Conservation (phyloP, 2,113 vertebrate species). For the Myxocyprinus asiaticus region DNA sequence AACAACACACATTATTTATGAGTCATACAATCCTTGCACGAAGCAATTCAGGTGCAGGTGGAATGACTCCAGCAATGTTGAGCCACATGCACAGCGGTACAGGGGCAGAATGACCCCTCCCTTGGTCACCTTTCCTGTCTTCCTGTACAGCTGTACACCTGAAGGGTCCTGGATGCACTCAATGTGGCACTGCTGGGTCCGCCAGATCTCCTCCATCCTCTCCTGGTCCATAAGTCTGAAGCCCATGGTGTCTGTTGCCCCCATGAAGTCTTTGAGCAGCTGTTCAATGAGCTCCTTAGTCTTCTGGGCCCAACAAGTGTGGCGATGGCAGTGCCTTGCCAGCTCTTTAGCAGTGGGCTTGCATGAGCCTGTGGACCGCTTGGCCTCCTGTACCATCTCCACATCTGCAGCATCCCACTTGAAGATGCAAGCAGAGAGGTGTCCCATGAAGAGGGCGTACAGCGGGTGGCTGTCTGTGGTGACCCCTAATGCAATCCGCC, state of each 20-base stretch:
- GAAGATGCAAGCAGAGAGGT: no score
- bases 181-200: neutral
- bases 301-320: no score
- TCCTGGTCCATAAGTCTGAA: constrained; percentile 9
- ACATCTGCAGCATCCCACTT: no score
- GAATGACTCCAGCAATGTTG: constrained; percentile 5
- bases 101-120: neutral
- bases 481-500: neutral
- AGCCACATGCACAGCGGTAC: neutral
- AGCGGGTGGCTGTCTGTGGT: no score
- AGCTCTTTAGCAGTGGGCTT: no score
- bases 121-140: neutral
- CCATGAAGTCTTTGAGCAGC: neutral
- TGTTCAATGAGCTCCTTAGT: neutral
- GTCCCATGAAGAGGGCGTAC: no score
- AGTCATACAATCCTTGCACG: neutral
- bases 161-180: neutral
- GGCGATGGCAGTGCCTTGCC: no score
- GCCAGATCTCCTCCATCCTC: neutral
- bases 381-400: no score
- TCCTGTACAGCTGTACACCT: neutral
- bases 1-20: neutral
- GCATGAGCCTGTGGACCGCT: neutral
- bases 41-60: constrained; percentile 17
- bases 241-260: constrained; percentile 8